Base-by-base conservation (phyloP, 2,888 invertebrate species). In the Tenthredo scrophulariae region DNA sequence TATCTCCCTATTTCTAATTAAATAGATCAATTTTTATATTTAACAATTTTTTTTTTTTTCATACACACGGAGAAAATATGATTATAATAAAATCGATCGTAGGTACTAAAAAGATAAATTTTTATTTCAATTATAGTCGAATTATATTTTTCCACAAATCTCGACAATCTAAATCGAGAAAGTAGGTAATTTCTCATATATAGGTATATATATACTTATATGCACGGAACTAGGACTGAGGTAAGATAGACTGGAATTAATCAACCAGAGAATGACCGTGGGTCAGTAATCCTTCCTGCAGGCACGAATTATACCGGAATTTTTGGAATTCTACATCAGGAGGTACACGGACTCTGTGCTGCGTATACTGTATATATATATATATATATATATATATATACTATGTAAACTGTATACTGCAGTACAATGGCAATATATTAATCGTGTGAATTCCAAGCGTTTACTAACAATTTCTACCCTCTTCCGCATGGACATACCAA, bases 371-470 rank as follows among this genome's bases (percentile, higher is more conserved):
- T 22, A 7, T 26, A 9, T 26, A 26, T 2, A 10, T 33, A 33
- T 33, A 33, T 33, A 33, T 33, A 33, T n/a, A n/a, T n/a, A 33
- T 33, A 33, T 4, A 33, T 33, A 7, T 62, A n/a, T 58, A 58
- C n/a, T 0, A 26, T 62, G 1, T 22, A 2, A 50, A n/a, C 62
- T 46, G 26, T 62, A 62, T 62, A 62, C 9, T 62, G 62, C 26
- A 62, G 22, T 62, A 62, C 62, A 13, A 10, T 62, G 18, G 46
- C 75, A 9, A 26, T 75, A 40, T 33, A 67, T 33, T 33, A 72
- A 75, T 40, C 75, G 43, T 29, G 40, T 75, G 15, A 75, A 75
- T 75, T 75, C 46, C 75, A 40, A 26, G 70, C 70, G 37, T 72
- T 72, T 72, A n/a, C 70, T 33, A 72, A 33, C 70, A 33, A 72